These are phyloP conservation scores for Poecilus cupreus DNA, from an alignment of 2,888 invertebrate genomes.

Conservation along the genomic window DNA sequence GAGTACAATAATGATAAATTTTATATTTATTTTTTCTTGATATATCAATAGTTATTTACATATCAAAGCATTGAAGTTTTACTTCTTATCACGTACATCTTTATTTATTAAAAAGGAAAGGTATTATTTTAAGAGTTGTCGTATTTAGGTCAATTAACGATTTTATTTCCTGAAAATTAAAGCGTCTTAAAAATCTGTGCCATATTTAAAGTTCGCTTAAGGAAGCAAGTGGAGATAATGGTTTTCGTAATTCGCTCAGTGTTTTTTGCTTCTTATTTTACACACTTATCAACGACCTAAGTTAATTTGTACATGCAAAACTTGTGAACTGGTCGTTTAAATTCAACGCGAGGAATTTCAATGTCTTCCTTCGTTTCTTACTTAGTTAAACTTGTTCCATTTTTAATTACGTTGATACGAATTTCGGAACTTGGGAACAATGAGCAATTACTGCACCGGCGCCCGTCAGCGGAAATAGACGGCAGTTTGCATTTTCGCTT, in stretches of 20 bases:
- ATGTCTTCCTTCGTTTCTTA: slow-evolving; percentile 38
- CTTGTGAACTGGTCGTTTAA: slow-evolving; percentile 38
- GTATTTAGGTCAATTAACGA: neutral
- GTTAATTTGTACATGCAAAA: slow-evolving; percentile 38
- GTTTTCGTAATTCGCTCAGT: neutral
- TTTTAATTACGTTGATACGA: slow-evolving; percentile 18
- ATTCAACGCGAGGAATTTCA: slow-evolving; percentile 28
- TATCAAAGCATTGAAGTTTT: no score
- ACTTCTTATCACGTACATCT: no score
- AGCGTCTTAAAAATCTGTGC: neutral
- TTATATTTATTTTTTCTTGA: no score
- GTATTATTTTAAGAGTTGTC: no score
- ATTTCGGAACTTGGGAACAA: neutral
- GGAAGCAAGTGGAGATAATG: slow-evolving; percentile 9
- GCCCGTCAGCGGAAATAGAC: neutral
- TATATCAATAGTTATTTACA: no score
- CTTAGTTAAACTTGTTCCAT: slow-evolving; percentile 8
- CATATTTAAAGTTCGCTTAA: slow-evolving; percentile 3
- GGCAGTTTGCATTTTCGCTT: neutral
- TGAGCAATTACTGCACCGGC: slow-evolving; percentile 2
- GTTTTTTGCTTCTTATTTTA: slow-evolving; percentile 32
- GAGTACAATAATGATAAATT: no score
- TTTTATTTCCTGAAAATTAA: neutral
- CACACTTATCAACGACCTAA: slow-evolving; percentile 32
- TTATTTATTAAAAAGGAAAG: no score